These are phyloP conservation scores for Plebejus argus DNA, from an alignment of 2,888 invertebrate species.

Conservation along the genomic window DNA sequence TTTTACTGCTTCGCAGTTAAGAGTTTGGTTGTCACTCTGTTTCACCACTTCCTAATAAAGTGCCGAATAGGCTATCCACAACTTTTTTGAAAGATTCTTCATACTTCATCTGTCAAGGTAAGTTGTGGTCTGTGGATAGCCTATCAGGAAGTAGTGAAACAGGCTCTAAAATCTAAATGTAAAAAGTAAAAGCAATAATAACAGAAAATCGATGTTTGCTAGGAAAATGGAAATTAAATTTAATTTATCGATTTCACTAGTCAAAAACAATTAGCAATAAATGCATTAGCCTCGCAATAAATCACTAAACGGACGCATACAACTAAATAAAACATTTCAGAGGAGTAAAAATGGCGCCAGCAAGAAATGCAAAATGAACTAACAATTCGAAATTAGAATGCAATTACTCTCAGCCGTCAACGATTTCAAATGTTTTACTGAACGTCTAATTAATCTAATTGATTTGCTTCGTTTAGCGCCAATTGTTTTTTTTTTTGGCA, in stretches of 20 bases:
- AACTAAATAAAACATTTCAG: neutral
- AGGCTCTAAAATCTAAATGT: neutral
- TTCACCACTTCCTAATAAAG: no score
- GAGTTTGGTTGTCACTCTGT: neutral
- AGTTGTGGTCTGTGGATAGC: no score
- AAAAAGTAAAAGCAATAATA: neutral
- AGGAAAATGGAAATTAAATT: neutral
- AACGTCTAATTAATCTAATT: slow-evolving; percentile 15
- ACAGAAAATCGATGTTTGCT: neutral
- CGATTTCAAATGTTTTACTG: neutral
- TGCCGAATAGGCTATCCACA: no score
- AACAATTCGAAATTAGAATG: slow-evolving; percentile 24
- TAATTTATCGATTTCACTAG: neutral
- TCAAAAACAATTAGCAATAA: neutral
- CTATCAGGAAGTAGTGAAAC: no score
- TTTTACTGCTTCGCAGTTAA: slow-evolving; percentile 9
- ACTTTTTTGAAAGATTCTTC: no score
- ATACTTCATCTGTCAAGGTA: no score
- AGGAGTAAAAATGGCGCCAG: slow-evolving; percentile 19
- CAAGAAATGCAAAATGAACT: slow-evolving; percentile 10
- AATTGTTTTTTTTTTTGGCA: neutral
- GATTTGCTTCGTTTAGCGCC: neutral
- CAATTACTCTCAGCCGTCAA: slow-evolving; percentile 14
- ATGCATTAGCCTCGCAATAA: neutral
- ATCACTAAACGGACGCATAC: neutral